Conservation (phyloP, 2,113 vertebrate species). For the Ancistrus triradiatus region DNA sequence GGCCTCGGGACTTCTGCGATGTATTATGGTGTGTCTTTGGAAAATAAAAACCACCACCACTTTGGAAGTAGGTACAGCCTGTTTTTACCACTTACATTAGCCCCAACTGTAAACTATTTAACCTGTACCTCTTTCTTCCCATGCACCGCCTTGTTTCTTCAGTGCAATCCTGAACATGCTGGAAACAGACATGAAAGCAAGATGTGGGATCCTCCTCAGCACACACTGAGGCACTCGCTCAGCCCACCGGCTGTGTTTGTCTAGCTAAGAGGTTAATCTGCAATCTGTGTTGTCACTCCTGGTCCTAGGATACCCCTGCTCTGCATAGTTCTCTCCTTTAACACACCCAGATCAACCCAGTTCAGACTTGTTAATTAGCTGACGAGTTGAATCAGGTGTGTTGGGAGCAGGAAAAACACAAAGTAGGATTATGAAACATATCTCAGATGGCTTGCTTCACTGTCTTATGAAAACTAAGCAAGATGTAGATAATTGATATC, state of each 20-base stretch:
- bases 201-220: constrained; percentile 50
- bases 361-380: too few relatives aligned
- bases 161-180: constrained; percentile 31
- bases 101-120: constrained; percentile 54
- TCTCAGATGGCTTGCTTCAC: too few relatives aligned
- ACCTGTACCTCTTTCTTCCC: constrained; percentile 38
- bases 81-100: constrained; percentile 57
- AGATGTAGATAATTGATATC: too few relatives aligned
- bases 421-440: too few relatives aligned
- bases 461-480: too few relatives aligned
- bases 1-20: constrained; percentile 55
- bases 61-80: constrained; percentile 49
- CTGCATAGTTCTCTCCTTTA: too few relatives aligned
- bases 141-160: constrained; percentile 44
- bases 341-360: too few relatives aligned
- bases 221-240: not conserved
- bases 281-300: too few relatives aligned
- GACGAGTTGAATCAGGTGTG: too few relatives aligned
- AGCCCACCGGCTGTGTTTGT: not conserved
- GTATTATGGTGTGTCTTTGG: constrained; percentile 57
- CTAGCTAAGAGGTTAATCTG: not conserved
- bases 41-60: constrained; percentile 55
- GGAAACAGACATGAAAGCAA: constrained; percentile 40
- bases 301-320: not conserved
- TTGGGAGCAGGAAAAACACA: too few relatives aligned